Evolutionary conservation across 2,113 vertebrate genomes (phyloP).

Genomic region (Globicephala melas): DNA sequence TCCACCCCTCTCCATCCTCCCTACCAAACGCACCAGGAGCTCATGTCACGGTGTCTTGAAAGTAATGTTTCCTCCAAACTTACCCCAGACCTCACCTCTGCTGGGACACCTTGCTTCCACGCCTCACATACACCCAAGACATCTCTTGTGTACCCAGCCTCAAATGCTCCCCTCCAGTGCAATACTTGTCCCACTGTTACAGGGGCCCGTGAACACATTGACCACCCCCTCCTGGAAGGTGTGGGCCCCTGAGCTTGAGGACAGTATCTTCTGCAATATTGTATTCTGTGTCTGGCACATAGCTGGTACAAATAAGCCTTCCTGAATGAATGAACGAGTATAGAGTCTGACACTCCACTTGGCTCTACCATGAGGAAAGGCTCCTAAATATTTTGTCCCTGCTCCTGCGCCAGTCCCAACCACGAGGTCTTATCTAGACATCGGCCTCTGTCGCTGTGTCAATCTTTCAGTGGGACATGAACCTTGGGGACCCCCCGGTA

Average conservation of each 20-base stretch:
- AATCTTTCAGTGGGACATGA: neutral
- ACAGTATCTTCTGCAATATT: neutral
- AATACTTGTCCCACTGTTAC: neutral
- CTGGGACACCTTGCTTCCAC: neutral
- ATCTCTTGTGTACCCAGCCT: neutral
- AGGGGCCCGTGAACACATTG: neutral
- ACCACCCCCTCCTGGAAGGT: neutral
- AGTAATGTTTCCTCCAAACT: neutral
- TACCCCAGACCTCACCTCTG: neutral
- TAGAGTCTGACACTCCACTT: neutral
- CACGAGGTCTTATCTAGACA: constrained; percentile 23
- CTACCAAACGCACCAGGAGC: neutral
- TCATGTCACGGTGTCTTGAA: neutral
- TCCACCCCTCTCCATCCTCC: neutral
- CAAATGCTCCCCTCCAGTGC: neutral
- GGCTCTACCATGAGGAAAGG: neutral
- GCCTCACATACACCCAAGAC: neutral
- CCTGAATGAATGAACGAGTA: neutral
- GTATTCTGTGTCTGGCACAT: neutral
- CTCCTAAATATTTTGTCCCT: neutral
- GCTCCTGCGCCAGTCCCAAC: neutral
- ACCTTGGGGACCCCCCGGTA: constrained; percentile 53
- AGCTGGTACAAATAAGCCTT: neutral
- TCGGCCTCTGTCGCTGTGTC: neutral
- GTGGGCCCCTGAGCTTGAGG: neutral